phyloP scores from a whole-genome alignment of 1,140 invertebrate species.

The Idris sp. region DNA sequence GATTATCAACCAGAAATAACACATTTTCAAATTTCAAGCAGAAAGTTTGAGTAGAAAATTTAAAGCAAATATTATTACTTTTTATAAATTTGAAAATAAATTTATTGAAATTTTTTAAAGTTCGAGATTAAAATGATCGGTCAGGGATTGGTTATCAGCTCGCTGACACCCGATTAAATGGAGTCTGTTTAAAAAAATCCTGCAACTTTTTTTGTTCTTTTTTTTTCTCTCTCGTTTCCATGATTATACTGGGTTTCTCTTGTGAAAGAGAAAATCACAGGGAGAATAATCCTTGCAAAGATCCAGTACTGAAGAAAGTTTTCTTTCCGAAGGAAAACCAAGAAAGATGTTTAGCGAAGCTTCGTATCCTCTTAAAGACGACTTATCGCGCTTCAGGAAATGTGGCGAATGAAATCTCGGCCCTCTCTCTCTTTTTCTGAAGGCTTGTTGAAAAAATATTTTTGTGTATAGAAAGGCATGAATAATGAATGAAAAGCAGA shows the following conservation, averaged over 20 bases:
- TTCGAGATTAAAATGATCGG: constrained; percentile 28
- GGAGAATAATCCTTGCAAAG: constrained; percentile 55
- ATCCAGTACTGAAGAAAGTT: constrained; percentile 50
- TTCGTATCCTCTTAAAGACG: constrained; percentile 69
- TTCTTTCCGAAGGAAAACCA: constrained; percentile 60
- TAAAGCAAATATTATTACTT: too few relatives aligned
- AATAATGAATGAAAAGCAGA: constrained; percentile 29
- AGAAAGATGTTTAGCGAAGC: constrained; percentile 64
- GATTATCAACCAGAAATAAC: too few relatives aligned
- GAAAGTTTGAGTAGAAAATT: too few relatives aligned
- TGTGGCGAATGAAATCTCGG: constrained; percentile 66
- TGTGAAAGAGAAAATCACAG: constrained; percentile 49
- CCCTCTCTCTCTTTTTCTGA: background rate
- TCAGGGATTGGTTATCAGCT: constrained; percentile 39
- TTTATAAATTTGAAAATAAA: background rate
- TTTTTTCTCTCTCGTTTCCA: constrained; percentile 52
- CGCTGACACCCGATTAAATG: constrained; percentile 37
- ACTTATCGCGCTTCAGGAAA: constrained; percentile 69
- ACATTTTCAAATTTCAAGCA: too few relatives aligned
- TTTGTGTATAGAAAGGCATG: constrained; percentile 15
- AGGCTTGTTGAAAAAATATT: constrained; percentile 38
- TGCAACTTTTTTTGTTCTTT: constrained; percentile 47
- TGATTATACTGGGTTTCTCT: constrained; percentile 57
- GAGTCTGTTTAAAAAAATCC: constrained; percentile 40
- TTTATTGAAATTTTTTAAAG: constrained; percentile 6